Evolutionary conservation across 2,888 invertebrate genomes (phyloP).

Genomic region (Polydrusus pterygomalis): DNA sequence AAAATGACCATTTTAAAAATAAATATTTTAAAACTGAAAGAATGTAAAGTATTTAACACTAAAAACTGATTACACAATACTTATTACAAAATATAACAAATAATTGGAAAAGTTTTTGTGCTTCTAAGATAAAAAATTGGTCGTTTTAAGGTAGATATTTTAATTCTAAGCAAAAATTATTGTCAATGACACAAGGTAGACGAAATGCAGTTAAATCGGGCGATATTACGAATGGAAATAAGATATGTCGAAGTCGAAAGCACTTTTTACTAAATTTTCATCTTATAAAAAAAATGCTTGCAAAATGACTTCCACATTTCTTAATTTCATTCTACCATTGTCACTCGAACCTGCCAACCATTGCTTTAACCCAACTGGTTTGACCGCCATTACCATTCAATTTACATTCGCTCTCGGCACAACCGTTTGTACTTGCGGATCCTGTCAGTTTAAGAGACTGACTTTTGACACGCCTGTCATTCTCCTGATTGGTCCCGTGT

Average conservation of each 20-base stretch:
- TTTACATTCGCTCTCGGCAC: background rate
- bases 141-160: constrained; percentile 2
- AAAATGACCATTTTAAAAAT: constrained; percentile 3
- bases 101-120: constrained; percentile 7
- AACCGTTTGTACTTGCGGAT: background rate
- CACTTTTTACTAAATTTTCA: no score
- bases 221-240: background rate
- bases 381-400: constrained; percentile 64
- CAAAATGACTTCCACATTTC: background rate
- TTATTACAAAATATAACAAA: constrained; percentile 15
- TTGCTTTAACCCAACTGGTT: constrained; percentile 82
- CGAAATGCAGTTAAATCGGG: no score
- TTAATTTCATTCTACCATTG: constrained; percentile 1
- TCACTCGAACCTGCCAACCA: constrained; percentile 83
- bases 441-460: background rate
- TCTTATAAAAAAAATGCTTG: no score
- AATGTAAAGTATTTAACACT: constrained; percentile 25
- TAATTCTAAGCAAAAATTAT: constrained; percentile 6
- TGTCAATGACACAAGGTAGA: constrained; percentile 5
- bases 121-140: constrained; percentile 5
- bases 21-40: constrained; percentile 5
- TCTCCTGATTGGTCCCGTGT: constrained; percentile 39
- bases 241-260: constrained; percentile 4
- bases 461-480: constrained; percentile 16
- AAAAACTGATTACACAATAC: background rate